These are phyloP conservation scores for Antheraea assamensis DNA, from an alignment of 2,888 invertebrate genomes.

Conservation along the genomic window DNA sequence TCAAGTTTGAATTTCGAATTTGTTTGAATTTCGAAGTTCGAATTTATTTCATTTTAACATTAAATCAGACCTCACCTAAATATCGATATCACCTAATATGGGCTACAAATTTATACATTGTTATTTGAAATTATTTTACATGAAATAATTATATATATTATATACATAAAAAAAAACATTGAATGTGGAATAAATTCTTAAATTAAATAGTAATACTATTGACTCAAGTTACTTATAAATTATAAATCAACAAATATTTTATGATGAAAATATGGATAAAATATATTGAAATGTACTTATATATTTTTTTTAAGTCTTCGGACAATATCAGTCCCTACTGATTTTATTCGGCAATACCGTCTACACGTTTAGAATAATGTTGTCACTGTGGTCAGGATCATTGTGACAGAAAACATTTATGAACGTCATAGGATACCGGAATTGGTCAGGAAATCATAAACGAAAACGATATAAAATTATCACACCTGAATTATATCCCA, in stretches of 20 bases:
- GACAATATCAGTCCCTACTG: background rate
- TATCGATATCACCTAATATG: too few species aligned
- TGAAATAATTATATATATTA: too few species aligned
- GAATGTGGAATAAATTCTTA: too few species aligned
- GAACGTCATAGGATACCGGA: conserved; percentile 45
- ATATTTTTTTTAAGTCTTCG: background rate
- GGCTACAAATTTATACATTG: too few species aligned
- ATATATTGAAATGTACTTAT: background rate
- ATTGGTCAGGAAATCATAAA: conserved; percentile 49
- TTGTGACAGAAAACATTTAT: conserved; percentile 64
- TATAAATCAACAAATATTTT: background rate
- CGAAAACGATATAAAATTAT: conserved; percentile 45
- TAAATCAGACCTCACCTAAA: background rate
- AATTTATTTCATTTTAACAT: background rate
- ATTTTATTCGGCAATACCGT: background rate
- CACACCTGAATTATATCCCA: conserved; percentile 22
- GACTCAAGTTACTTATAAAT: too few species aligned
- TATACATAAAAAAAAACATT: too few species aligned
- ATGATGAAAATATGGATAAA: background rate
- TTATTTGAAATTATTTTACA: too few species aligned
- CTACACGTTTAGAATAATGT: conserved; percentile 51
- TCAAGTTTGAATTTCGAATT: too few species aligned
- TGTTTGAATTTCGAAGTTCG: too few species aligned
- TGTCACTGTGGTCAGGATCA: conserved; percentile 57
- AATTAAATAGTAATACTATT: too few species aligned